phyloP scores from a whole-genome alignment of 2,888 invertebrate genomes.

The Aricia artaxerxes region DNA sequence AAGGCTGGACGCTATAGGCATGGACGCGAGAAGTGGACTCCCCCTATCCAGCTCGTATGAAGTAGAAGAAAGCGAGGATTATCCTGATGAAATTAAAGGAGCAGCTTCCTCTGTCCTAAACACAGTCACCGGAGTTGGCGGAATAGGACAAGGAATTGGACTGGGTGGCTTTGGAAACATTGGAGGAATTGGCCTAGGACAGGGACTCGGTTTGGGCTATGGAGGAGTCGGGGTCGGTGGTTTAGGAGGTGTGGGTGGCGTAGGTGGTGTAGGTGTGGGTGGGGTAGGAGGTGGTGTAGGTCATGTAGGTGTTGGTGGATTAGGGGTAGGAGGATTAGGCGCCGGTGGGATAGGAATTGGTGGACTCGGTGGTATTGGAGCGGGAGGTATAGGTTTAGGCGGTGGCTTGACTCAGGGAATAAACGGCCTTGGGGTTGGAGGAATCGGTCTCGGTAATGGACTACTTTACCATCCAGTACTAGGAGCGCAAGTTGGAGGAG shows the following conservation, averaged over 20 bases:
- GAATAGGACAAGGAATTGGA: constrained; percentile 49
- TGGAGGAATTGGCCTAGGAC: constrained; percentile 49
- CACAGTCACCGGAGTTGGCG: constrained; percentile 60
- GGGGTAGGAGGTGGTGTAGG: constrained; percentile 47
- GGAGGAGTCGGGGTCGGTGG: constrained; percentile 44
- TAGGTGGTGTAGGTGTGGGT: constrained; percentile 46
- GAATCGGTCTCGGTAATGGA: constrained; percentile 53
- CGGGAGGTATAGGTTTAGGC: constrained; percentile 48
- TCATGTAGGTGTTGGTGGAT: constrained; percentile 44
- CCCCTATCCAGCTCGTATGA: constrained; percentile 77
- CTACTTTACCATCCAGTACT: constrained; percentile 67
- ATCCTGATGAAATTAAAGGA: constrained; percentile 72
- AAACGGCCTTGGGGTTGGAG: constrained; percentile 61
- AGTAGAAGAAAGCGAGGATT: constrained; percentile 81
- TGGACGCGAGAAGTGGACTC: constrained; percentile 60
- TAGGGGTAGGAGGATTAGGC: constrained; percentile 39
- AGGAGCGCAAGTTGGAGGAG: constrained; percentile 67
- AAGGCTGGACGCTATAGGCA: constrained; percentile 60
- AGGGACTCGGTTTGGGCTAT: constrained; percentile 18
- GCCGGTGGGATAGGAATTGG: constrained; percentile 42
- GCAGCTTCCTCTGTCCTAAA: constrained; percentile 69
- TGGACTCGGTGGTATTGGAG: constrained; percentile 45
- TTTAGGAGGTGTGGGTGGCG: constrained; percentile 50
- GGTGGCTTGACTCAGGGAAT: constrained; percentile 59
- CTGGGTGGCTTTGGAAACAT: constrained; percentile 39